phyloP scores from a whole-genome alignment of 2,888 invertebrate genomes.

The Brachynemurus nebulosus region DNA sequence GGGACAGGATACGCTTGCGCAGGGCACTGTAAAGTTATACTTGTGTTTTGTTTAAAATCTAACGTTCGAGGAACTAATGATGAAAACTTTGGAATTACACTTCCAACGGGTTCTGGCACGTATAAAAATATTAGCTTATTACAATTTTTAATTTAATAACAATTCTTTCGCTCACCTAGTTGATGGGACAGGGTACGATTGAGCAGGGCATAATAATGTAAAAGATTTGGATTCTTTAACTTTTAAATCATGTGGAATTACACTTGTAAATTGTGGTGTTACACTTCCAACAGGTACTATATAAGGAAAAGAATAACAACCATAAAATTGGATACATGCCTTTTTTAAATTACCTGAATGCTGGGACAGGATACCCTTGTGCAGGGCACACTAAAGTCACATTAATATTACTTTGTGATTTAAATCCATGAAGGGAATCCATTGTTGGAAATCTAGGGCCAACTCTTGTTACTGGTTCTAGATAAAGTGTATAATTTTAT shows the following conservation, averaged over 20 bases:
- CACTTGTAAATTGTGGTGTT: slow-evolving; percentile 45
- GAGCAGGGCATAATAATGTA: slow-evolving; percentile 58
- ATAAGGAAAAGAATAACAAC: too few species aligned
- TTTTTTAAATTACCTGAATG: slow-evolving; percentile 44
- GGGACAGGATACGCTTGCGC: slow-evolving; percentile 66
- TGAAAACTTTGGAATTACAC: slow-evolving; percentile 37
- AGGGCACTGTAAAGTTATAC: slow-evolving; percentile 54
- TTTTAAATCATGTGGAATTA: slow-evolving; percentile 49
- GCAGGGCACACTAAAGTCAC: slow-evolving; percentile 58
- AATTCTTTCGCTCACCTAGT: slow-evolving; percentile 59
- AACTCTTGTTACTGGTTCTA: slow-evolving; percentile 50
- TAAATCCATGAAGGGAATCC: slow-evolving; percentile 44
- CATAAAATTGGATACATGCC: slow-evolving; percentile 2
- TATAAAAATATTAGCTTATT: slow-evolving; percentile 17
- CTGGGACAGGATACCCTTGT: slow-evolving; percentile 61
- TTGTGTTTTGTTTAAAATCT: slow-evolving; percentile 27
- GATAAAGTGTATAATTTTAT: slow-evolving; percentile 16
- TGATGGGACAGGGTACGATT: slow-evolving; percentile 59
- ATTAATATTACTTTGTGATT: slow-evolving; percentile 34
- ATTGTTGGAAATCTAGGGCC: slow-evolving; percentile 44
- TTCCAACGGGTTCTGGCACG: slow-evolving; percentile 35
- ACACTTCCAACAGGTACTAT: slow-evolving; percentile 46
- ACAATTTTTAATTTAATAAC: slow-evolving; percentile 16
- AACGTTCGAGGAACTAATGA: slow-evolving; percentile 23
- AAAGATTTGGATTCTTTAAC: slow-evolving; percentile 33